phyloP scores from a whole-genome alignment of 2,888 invertebrate species.

The Drosophila borborema region DNA sequence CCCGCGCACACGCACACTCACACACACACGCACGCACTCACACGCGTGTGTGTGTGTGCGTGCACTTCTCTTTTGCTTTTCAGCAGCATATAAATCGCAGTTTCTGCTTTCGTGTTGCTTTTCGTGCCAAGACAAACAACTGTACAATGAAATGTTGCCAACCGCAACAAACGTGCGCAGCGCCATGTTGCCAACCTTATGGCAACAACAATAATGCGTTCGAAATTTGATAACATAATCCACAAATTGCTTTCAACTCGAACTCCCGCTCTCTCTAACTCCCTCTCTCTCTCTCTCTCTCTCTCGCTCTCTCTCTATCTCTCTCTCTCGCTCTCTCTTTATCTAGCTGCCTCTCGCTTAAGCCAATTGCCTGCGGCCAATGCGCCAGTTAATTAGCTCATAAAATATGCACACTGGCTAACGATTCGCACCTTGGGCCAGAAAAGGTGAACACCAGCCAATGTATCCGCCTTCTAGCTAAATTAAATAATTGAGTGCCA shows the following conservation, averaged over 20 bases:
- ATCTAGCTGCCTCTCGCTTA: not conserved
- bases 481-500: conserved; percentile 77
- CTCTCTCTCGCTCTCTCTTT: not conserved
- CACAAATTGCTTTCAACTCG: conserved; percentile 16
- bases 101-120: not conserved
- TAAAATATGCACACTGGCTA: conserved; percentile 77
- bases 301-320: not conserved
- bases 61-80: not conserved
- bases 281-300: not conserved
- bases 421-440: conserved; percentile 73
- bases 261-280: not conserved
- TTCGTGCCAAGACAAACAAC: not conserved
- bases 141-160: conserved; percentile 30
- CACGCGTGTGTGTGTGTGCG: not conserved
- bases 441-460: conserved; percentile 34
- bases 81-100: conserved; percentile 18
- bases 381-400: conserved; percentile 79
- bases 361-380: conserved; percentile 42
- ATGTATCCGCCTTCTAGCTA: conserved; percentile 16
- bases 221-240: conserved; percentile 35
- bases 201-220: conserved; percentile 18
- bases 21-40: not conserved
- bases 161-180: conserved; percentile 39
- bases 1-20: conserved; percentile 8
- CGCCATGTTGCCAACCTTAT: conserved; percentile 41